A percentile compares a stretch with the other conserved stretches of the same genome.
Evolutionary conservation across 2,797 vertebrate species (phyloP).

Genomic region (Fistularia tabacaria): DNA sequence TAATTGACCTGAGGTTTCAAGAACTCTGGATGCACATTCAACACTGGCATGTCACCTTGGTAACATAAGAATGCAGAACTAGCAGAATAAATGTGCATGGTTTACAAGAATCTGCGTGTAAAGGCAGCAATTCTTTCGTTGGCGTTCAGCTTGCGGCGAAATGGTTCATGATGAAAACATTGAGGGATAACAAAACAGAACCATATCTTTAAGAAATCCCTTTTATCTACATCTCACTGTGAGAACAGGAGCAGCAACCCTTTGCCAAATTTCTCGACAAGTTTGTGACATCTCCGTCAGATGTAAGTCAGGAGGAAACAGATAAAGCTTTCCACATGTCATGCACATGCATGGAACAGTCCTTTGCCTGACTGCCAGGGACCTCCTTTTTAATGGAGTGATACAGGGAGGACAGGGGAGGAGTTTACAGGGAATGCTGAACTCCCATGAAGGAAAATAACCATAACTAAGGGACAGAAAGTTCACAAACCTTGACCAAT

Average conservation of each 20-base stretch:
- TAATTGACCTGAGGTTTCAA: conserved; percentile 15
- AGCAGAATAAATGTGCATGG: conserved; percentile 31
- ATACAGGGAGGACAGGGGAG: conserved; percentile 31
- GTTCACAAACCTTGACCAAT: conserved; percentile 37
- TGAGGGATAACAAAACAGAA: too few species aligned
- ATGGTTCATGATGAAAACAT: too few species aligned
- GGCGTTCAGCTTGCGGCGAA: conserved; percentile 16
- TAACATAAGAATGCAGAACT: conserved; percentile 41
- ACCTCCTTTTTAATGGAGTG: conserved; percentile 31
- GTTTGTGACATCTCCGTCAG: conserved; percentile 46
- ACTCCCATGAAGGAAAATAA: conserved; percentile 60
- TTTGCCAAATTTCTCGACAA: not conserved
- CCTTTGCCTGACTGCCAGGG: conserved; percentile 24
- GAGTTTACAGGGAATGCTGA: conserved; percentile 28
- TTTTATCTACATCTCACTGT: too few species aligned
- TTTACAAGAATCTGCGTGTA: too few species aligned
- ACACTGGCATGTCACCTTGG: conserved; percentile 7
- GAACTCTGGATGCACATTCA: not conserved
- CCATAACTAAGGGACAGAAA: conserved; percentile 44
- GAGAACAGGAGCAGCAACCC: too few species aligned
- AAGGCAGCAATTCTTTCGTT: conserved; percentile 22
- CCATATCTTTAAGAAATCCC: too few species aligned
- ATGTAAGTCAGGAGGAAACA: conserved; percentile 45
- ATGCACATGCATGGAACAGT: conserved; percentile 49
- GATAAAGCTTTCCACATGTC: conserved; percentile 58